Percentiles rank a stretch among this genome's conserved stretches.
Conservation (phyloP, 2,797 vertebrate genomes). For the Bryconaethiops microstoma region DNA sequence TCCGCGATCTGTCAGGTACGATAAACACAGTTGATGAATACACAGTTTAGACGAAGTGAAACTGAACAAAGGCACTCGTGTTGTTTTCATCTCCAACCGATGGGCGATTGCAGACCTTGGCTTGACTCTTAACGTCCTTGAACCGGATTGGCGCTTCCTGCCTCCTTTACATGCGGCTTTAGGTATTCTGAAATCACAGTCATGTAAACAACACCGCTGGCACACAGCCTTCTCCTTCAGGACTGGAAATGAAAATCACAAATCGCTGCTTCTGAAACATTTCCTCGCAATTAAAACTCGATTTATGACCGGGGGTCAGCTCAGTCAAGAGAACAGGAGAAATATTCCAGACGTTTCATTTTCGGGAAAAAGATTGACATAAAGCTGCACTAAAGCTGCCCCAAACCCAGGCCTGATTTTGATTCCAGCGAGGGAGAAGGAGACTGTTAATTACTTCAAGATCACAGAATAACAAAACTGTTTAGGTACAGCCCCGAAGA, state of each 20-base stretch:
- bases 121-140: not conserved
- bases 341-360: slow-evolving; percentile 10
- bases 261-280: slow-evolving; percentile 8
- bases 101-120: slow-evolving; percentile 19
- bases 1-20: slow-evolving; percentile 9
- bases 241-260: slow-evolving; percentile 20
- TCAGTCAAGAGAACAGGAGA: not conserved
- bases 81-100: not conserved
- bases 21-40: slow-evolving; percentile 9
- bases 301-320: not conserved
- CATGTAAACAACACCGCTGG: not conserved
- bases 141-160: not conserved
- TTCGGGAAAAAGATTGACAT: not conserved
- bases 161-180: not conserved
- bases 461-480: not conserved
- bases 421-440: slow-evolving; percentile 1
- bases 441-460: slow-evolving; percentile 17
- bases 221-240: not conserved
- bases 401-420: not conserved
- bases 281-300: slow-evolving; percentile 6
- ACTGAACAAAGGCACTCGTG: not conserved
- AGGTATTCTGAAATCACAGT: not conserved
- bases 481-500: not conserved
- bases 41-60: not conserved
- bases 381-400: slow-evolving; percentile 9